Base-by-base conservation (phyloP, 1,140 invertebrate genomes). In the Drosophila micromelanica region DNA sequence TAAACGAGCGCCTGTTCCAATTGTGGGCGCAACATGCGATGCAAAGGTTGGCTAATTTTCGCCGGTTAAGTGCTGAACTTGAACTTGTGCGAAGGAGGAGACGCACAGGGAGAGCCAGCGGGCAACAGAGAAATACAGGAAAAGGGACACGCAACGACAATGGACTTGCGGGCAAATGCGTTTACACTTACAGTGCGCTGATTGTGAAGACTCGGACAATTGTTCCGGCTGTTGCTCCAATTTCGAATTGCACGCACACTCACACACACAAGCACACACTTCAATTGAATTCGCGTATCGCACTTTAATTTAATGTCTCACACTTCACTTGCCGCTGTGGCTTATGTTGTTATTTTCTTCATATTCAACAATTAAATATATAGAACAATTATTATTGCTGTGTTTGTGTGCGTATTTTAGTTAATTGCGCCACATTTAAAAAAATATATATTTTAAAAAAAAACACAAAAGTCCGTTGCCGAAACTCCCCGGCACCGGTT, bases 311-410 rank as follows among this genome's bases (percentile, higher is more conserved):
- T 15, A 13, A 12, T 12, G 56, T 62, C 73, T 79, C 55, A 48
- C 77, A 79, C 79, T 81, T 77, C 45, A 64, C 52, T 49, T 17
- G 42, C 37, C 54, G 9, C 37, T 35, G 38, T n/a, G n/a, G n/a
- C 37, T 62, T 15, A 17, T 56, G 49, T 43, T 67, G 20, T 68
- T 55, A 49, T 20, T 62, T 63, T 61, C 20, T 40, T 51, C 32
- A 67, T 71, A 43, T 80, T 71, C 45, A 67, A 67, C 82, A 87
- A 85, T 85, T 86, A 81, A 69, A 80, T 59, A 76, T 76, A 75
- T 60, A 72, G 79, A 70, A 60, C 60, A 78, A 80, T 57, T 27
- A 76, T 27, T 57, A 76, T 76, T 75, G 76, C 54, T 27, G 73
- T 35, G 49, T 43, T 20, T 48, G 43, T 23, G n/a, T 63, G 49